phyloP scores from a whole-genome alignment of 2,797 vertebrate genomes.

The Percopsis omiscomaycus region DNA sequence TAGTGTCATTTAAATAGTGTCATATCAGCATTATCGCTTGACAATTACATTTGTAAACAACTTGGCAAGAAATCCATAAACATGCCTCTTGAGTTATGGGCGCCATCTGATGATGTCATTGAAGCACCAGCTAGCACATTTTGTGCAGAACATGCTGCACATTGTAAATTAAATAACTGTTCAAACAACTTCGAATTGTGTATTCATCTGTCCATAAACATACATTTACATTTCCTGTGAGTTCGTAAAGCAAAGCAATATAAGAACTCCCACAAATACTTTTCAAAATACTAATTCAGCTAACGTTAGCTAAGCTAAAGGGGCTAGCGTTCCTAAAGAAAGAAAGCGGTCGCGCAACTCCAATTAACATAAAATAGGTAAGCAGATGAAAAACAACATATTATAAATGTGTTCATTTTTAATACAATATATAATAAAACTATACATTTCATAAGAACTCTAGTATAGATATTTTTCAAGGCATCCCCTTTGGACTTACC shows the following conservation, averaged over 20 bases:
- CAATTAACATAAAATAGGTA: background rate
- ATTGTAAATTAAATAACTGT: slow-evolving; percentile 18
- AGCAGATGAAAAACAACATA: background rate
- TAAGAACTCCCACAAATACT: background rate
- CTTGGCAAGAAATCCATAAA: slow-evolving; percentile 23
- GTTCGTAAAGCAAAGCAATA: background rate
- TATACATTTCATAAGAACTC: slow-evolving; percentile 25
- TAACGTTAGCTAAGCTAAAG: slow-evolving; percentile 36
- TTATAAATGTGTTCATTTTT: background rate
- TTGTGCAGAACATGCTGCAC: background rate
- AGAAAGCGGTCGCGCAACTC: slow-evolving; percentile 57
- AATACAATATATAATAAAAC: background rate
- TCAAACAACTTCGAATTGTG: rapidly evolving
- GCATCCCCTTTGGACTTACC: slow-evolving; percentile 58
- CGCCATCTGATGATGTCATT: slow-evolving; percentile 61
- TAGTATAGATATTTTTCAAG: slow-evolving; percentile 1
- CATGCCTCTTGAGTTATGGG: slow-evolving; percentile 35
- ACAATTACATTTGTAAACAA: background rate
- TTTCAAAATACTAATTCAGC: slow-evolving; percentile 15
- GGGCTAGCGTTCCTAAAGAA: slow-evolving; percentile 58
- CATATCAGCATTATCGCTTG: rapidly evolving
- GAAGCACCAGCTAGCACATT: slow-evolving; percentile 29
- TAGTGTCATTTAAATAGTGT: background rate
- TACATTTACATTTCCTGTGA: background rate
- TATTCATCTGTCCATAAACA: rapidly evolving